Evolutionary conservation across 2,113 vertebrate species (phyloP), one percentile per base, ranked within the genome.

Genomic region (rat (Rattus norvegicus)): DNA sequence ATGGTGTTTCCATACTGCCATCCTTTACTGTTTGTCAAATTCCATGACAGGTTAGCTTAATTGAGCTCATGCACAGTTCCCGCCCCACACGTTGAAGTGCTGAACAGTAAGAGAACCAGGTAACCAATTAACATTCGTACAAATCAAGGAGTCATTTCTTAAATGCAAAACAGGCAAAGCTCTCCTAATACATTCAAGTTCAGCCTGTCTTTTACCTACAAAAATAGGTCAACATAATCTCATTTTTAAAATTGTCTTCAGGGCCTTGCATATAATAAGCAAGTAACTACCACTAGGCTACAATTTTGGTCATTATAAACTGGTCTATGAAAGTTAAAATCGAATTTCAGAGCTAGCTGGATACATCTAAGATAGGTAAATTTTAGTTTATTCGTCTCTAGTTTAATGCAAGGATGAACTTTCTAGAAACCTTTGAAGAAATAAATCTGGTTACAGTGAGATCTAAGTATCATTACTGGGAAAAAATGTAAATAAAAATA

Each of bases 401-500:
- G n/a, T 54, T 91, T 88, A 94, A 87, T 87, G 88, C 19, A 85
- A 92, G 36, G 84, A 86, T 90, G 90, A 90, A 85, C 65, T 47
- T 84, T 89, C 69, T 83, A 92, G 39, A 90, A 92, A 14, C 69
- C 85, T 93, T 0, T 69, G 86, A 92, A 92, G 88, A 95, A 90
- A 87, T 14, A 80, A 39, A 76, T 67, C 7, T 90, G 54, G 75
- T 49, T 36, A 75, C 54, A 39, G 73, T 69, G n/a, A 24, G 88
- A 75, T 93, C 4, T 93, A 30, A 93, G 20, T 73, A 87, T 56
- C 56, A 90, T 79, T 91, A 88, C 26, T 86, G 20, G 28, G 36
- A 69, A 95, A 13, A 95, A 94, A 26, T 96, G 28, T 19, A 95
- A 92, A 90, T 88, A 75, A 93, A 94, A 97, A 91, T 75, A 76